Base-by-base conservation (phyloP, 2,888 invertebrate genomes). In the Epinotia bilunana region DNA sequence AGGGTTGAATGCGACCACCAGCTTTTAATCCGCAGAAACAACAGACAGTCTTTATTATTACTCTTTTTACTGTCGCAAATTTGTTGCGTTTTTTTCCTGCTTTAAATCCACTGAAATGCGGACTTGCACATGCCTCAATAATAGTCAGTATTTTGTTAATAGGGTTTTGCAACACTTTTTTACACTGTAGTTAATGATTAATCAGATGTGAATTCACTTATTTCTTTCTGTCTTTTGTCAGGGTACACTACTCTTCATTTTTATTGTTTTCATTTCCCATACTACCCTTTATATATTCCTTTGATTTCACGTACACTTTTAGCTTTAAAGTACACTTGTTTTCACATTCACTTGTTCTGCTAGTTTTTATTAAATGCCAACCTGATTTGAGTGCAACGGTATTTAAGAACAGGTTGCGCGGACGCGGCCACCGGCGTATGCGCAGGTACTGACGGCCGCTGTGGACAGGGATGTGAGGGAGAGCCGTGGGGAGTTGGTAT, bases 381-480 rank as follows among this genome's bases (percentile, higher is more conserved):
- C 55, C 11, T 39, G 55, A 55, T 39, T 60, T 60, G 3, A 49
- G n/a, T 28, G 39, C 39, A 49, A 39, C 53, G 39, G 18, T 55
- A 43, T 60, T 55, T 23, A 11, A 61, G 43, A 61, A 63, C 62
- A 72, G 63, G 63, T 72, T 55, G 69, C 4, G 55, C 16, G 12
- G 60, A 70, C 33, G 60, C 43, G 62, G 18, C 57, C 5, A 63
- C 16, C 39, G 20, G 20, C 39, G n/a, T 3, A 3, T 2, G 67
- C 70, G 70, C 70, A 72, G 72, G 72, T 72, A 72, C 53, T 63
- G 28, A 33, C 60, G 62, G 13, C 16, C 5, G 53, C n/a, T 16
- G 13, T 3, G 39, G 28, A 16, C 39, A 71, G 72, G 53, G 71
- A 55, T 33, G 28, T 16, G 39, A 71, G 71, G 39, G 72, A 57